Base-by-base conservation (phyloP, 2,113 vertebrate genomes). In the Scophthalmus maximus region DNA sequence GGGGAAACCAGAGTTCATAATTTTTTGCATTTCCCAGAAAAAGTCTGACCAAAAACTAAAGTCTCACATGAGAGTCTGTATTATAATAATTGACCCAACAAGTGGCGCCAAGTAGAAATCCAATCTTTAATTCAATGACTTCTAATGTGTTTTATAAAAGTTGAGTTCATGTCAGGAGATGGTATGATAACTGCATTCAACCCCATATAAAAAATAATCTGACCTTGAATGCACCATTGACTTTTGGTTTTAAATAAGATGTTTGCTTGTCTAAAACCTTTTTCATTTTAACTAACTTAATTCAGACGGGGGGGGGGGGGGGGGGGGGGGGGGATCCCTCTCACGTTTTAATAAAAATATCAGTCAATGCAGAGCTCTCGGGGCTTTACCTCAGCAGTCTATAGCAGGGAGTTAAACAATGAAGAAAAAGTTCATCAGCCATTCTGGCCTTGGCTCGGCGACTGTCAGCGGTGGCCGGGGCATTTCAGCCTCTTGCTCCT, bases 401-500 rank as follows among this genome's bases (percentile, higher is more conserved):
- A 82, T 80, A 66, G 82, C 42, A 30, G 14, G 8, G 42, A 77
- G 44, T 68, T 47, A 50, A 59, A 73, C 46, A 56, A 82, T 62
- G 75, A 30, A 72, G 36, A 56, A 42, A 70, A 84, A 80, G 77
- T 78, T 76, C 75, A 82, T 88, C 78, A 83, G 74, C 60, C 53
- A 3, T 34, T 53, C 68, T 78, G 62, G 78, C 76, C 29, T 36
- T 42, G 42, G 25, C 64, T 84, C 52, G 67, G 72, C 65, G 27
- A 83, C 82, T 56, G 68, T 84, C 87, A 79, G 55, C 17, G 59
- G 83, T 42, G 68, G 61, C 74, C 12, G 36, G 66, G 55, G 58
- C 68, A 65, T 88, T 87, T 78, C 62, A 88, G 73, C 71, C 56
- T 85, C 72, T 40, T 58, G 29, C 81, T 83, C 44, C 86, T 88